These are phyloP conservation scores for Drosophila ficusphila DNA, from an alignment of 1,140 invertebrate genomes.

Conservation along the genomic window DNA sequence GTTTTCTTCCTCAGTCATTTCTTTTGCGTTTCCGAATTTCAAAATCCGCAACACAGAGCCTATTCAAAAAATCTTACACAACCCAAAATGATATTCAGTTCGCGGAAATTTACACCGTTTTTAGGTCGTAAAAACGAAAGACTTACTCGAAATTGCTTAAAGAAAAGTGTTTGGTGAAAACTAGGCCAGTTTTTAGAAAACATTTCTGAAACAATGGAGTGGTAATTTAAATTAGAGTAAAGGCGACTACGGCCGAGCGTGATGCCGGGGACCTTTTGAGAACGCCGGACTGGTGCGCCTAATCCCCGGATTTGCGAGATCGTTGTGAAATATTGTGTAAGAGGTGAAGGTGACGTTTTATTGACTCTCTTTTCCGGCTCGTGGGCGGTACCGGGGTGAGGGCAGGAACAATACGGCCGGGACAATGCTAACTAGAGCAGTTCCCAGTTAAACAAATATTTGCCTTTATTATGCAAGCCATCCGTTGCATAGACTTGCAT, in stretches of 20 bases:
- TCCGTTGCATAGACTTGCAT: constrained; percentile 78
- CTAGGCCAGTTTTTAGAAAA: constrained; percentile 75
- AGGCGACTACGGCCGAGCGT: constrained; percentile 45
- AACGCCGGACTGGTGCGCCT: constrained; percentile 45
- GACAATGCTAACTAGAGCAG: constrained; percentile 76
- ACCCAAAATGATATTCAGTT: constrained; percentile 20
- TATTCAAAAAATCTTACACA: constrained; percentile 31
- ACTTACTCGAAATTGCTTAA: constrained; percentile 27
- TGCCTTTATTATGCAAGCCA: constrained; percentile 74
- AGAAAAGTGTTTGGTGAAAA: constrained; percentile 65
- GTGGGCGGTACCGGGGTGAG: constrained; percentile 66
- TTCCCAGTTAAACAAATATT: constrained; percentile 69
- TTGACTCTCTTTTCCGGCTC: constrained; percentile 47
- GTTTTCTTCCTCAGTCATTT: not conserved
- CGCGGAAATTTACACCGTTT: constrained; percentile 53
- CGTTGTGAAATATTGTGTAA: constrained; percentile 73
- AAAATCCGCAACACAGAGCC: constrained; percentile 5
- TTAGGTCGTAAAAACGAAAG: constrained; percentile 59
- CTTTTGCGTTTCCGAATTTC: constrained; percentile 15
- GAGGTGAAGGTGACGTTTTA: constrained; percentile 52
- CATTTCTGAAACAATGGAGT: constrained; percentile 50
- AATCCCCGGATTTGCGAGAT: constrained; percentile 68
- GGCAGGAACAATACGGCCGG: constrained; percentile 15
- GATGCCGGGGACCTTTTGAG: constrained; percentile 47
- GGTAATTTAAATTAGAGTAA: constrained; percentile 76